Conservation (phyloP, 2,113 vertebrate genomes). For the Paradisaea rubra region DNA sequence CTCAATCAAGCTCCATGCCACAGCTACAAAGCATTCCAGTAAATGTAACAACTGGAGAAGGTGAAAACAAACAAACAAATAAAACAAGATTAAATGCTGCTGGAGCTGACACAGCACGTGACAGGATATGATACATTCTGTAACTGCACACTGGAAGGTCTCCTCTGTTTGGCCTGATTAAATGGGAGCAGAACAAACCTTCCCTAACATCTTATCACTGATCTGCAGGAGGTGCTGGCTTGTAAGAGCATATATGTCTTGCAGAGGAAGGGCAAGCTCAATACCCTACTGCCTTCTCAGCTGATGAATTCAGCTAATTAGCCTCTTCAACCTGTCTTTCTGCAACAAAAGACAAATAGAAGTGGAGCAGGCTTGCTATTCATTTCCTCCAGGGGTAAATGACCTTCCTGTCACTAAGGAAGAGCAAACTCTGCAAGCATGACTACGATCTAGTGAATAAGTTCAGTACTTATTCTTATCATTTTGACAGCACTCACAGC, state of each 20-base stretch:
- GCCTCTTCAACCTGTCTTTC: slow-evolving; percentile 16
- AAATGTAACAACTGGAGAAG: not conserved
- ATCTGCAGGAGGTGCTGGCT: slow-evolving; percentile 16
- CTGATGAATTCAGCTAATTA: slow-evolving; percentile 51
- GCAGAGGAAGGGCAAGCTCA: not conserved
- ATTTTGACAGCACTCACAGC: slow-evolving; percentile 24
- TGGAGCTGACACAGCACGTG: not conserved
- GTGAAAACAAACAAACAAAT: not conserved
- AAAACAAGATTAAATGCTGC: not conserved
- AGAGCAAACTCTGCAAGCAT: slow-evolving; percentile 20
- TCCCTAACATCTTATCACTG: not conserved
- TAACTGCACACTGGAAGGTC: not conserved
- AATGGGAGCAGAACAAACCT: not conserved
- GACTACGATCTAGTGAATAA: slow-evolving; percentile 13
- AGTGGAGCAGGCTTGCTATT: not conserved
- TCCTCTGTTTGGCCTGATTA: not conserved
- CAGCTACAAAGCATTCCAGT: not conserved
- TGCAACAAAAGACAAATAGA: slow-evolving; percentile 31
- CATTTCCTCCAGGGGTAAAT: slow-evolving; percentile 30
- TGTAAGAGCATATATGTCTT: not conserved
- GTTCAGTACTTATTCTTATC: not conserved
- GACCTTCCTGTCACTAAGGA: slow-evolving; percentile 42
- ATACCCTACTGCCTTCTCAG: not conserved
- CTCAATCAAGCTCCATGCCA: not conserved
- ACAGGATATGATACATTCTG: not conserved